phyloP scores from a whole-genome alignment of 2,113 vertebrate species.

The Bubo scandiacus region DNA sequence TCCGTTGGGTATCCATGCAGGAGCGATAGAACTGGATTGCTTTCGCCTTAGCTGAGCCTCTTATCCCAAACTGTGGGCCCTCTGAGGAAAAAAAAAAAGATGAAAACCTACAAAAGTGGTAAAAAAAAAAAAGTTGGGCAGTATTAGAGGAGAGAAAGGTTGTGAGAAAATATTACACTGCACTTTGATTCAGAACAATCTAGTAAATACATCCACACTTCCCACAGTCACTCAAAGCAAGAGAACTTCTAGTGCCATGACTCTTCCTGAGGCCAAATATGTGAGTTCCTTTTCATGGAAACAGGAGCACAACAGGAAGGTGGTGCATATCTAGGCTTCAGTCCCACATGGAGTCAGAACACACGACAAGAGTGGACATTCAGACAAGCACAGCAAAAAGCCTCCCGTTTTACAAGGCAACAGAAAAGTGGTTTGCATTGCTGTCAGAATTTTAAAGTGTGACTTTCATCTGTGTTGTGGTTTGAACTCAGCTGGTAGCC shows the following conservation, averaged over 20 bases:
- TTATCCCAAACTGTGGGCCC: neutral
- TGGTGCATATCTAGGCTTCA: neutral
- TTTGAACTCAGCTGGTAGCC: no score
- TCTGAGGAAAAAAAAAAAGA: slow-evolving; percentile 60
- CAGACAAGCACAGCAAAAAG: neutral
- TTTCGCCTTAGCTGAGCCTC: slow-evolving; percentile 78
- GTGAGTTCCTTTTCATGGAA: neutral
- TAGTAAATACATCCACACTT: neutral
- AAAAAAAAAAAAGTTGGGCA: neutral
- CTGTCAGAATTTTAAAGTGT: neutral
- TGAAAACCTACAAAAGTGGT: neutral
- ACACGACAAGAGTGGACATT: neutral
- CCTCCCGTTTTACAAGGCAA: neutral
- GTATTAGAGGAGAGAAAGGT: neutral
- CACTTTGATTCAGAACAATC: neutral
- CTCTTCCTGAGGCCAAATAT: neutral
- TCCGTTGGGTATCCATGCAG: slow-evolving; percentile 81
- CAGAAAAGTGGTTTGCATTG: neutral
- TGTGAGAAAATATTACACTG: neutral
- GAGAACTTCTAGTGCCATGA: neutral
- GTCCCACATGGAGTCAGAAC: neutral
- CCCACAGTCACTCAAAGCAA: neutral
- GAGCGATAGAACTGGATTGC: slow-evolving; percentile 82
- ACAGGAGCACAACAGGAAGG: neutral
- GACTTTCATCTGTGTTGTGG: neutral